A percentile compares a stretch with the other conserved stretches of the same genome.
These are phyloP conservation scores for Origma solitaria DNA, from an alignment of 2,113 vertebrate genomes.

Conservation along the genomic window DNA sequence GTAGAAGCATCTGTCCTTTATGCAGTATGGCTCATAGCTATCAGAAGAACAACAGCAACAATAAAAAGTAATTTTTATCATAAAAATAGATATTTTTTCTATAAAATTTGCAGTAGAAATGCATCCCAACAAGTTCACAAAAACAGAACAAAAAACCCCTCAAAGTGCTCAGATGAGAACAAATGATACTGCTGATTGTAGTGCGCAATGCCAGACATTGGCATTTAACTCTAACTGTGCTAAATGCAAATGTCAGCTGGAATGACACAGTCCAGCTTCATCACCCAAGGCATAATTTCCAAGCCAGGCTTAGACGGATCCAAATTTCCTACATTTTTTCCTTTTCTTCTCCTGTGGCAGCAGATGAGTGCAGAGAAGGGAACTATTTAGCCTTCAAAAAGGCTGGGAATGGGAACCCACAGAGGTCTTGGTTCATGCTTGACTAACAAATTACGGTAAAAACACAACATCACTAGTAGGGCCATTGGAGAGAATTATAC, in stretches of 20 bases:
- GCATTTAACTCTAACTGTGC: constrained; percentile 17
- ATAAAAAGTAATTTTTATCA: background rate
- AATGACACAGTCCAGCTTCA: constrained; percentile 32
- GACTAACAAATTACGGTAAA: constrained; percentile 59
- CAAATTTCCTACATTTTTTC: constrained; percentile 52
- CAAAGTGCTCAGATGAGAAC: background rate
- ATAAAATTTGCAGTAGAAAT: background rate
- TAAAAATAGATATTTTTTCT: background rate
- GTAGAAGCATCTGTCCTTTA: background rate
- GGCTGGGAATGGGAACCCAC: constrained; percentile 22
- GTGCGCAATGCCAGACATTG: constrained; percentile 3
- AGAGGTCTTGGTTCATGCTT: constrained; percentile 58
- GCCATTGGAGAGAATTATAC: constrained; percentile 38
- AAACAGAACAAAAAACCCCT: background rate
- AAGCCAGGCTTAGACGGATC: constrained; percentile 6
- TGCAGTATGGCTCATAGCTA: background rate
- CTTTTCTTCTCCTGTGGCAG: constrained; percentile 45
- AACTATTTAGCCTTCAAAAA: constrained; percentile 36
- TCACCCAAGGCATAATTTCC: constrained; percentile 41
- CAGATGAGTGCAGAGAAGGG: constrained; percentile 28
- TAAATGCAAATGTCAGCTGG: constrained; percentile 17
- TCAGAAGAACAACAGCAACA: background rate
- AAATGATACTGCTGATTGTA: constrained; percentile 33
- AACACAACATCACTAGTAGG: constrained; percentile 31
- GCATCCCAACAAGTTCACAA: background rate